Evolutionary conservation across 2,797 vertebrate genomes (phyloP), one percentile per base, ranked within the genome.

Genomic region (Thalassophryne amazonica): DNA sequence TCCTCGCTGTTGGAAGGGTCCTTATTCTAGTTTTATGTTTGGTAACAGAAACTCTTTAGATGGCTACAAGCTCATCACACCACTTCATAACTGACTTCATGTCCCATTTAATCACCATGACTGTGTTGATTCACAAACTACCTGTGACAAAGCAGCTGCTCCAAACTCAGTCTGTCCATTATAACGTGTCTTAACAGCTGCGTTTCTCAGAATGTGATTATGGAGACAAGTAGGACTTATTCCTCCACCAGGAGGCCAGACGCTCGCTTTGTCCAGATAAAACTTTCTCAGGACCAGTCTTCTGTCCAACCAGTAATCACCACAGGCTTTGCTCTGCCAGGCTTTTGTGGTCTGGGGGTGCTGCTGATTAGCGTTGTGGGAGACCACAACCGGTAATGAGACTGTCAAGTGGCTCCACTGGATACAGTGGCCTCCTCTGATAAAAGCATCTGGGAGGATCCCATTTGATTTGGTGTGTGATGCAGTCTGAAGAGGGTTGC

Each of bases 381-480:
- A 40, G 60, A 30, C 49, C 41, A 0, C 23, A 38, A 27, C 38
- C 43, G 0, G 60, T 85, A 85, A 85, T 87, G 83, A 83, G 74
- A 47, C 53, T 25, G 60, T 79, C 3, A 53, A 83, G 84, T 73
- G 79, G 48, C 54, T 64, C 38, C 2, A 28, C 64, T 64, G 73
- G 70, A 69, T 63, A 61, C 60, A 27, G 52, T 74, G 58, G 58
- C 60, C 59, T 41, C 68, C 62, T 35, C 34, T 69, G 74, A 83
- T 79, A 50, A 80, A 77, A 82, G 76, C 71, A 21, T 60, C 43
- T 23, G 8, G 51, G 66, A 56, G 58, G 54, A 60, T 50, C 47
- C 60, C 17, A 11, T 66, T 60, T 81, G 75, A 83, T 77, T 76
- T 72, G 71, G 21, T 54, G 73, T 63, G 53, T 75, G 80, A 60